Evolutionary conservation across 2,113 vertebrate genomes (phyloP).

Genomic region (Myiozetetes cayanensis): DNA sequence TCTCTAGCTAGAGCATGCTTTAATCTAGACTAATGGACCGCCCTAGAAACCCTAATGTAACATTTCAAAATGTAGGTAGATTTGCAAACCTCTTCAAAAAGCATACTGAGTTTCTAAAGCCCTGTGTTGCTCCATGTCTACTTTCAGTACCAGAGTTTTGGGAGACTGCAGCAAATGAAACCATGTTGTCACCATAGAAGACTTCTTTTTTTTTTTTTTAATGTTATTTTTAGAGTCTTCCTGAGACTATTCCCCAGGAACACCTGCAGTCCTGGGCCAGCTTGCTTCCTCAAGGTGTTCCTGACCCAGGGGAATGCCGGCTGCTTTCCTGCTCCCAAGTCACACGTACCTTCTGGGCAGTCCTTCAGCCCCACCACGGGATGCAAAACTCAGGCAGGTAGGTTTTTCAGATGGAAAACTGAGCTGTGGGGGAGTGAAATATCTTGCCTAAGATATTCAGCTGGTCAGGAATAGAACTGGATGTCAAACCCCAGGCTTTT

Average conservation of each 20-base stretch:
- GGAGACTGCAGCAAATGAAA: fast-evolving
- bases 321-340: background rate
- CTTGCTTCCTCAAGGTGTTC: background rate
- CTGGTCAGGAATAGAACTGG: background rate
- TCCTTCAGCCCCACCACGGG: fast-evolving
- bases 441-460: background rate
- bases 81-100: background rate
- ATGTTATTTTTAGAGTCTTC: background rate
- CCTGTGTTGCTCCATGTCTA: background rate
- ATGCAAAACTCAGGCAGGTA: background rate
- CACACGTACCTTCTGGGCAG: background rate
- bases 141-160: background rate
- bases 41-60: background rate
- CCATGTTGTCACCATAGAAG: background rate
- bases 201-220: background rate
- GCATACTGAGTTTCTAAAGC: background rate
- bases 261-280: background rate
- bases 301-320: background rate
- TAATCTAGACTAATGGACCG: background rate
- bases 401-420: background rate
- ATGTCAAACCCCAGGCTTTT: background rate
- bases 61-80: background rate
- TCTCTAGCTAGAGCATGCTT: background rate
- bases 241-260: background rate
- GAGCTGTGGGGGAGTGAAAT: background rate